A percentile compares a stretch with the other conserved stretches of the same genome.
phyloP scores from a whole-genome alignment of 1,140 invertebrate genomes.

The Macrotrachela quadricornifera region DNA sequence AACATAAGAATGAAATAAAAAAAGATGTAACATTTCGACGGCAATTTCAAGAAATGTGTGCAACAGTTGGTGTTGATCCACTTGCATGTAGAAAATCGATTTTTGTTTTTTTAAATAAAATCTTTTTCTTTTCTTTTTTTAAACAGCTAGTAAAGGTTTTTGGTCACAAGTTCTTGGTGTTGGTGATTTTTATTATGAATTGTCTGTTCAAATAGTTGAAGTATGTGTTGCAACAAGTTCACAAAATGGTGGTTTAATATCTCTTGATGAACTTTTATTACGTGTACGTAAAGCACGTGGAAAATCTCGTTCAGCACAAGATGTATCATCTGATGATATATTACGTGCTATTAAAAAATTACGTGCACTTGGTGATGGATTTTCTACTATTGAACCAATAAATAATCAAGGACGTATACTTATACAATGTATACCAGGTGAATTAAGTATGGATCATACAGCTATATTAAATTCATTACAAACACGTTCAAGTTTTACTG shows the following conservation, averaged over 20 bases:
- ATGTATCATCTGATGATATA: conserved; percentile 6
- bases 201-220: conserved; percentile 90
- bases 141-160: conserved; percentile 52
- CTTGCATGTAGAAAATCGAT: conserved; percentile 56
- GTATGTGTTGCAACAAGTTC: conserved; percentile 67
- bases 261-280: background rate
- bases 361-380: background rate
- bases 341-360: conserved; percentile 5
- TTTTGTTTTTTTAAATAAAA: conserved; percentile 5
- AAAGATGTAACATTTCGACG: conserved; percentile 77
- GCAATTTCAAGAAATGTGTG: conserved; percentile 98
- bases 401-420: background rate
- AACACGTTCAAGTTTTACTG: no score
- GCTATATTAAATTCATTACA: background rate
- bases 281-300: background rate
- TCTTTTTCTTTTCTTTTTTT: conserved; percentile 10
- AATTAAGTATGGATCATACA: conserved; percentile 3
- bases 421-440: conserved; percentile 5
- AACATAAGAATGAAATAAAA: conserved; percentile 54
- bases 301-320: conserved; percentile 2
- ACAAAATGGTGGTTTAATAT: conserved; percentile 35
- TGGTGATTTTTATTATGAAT: conserved; percentile 95
- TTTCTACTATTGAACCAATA: background rate
- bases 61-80: conserved; percentile 92
- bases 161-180: conserved; percentile 89